Percentiles rank a stretch among this genome's conserved stretches.
Evolutionary conservation across 2,113 vertebrate genomes (phyloP).

Genomic region (Chionis minor): DNA sequence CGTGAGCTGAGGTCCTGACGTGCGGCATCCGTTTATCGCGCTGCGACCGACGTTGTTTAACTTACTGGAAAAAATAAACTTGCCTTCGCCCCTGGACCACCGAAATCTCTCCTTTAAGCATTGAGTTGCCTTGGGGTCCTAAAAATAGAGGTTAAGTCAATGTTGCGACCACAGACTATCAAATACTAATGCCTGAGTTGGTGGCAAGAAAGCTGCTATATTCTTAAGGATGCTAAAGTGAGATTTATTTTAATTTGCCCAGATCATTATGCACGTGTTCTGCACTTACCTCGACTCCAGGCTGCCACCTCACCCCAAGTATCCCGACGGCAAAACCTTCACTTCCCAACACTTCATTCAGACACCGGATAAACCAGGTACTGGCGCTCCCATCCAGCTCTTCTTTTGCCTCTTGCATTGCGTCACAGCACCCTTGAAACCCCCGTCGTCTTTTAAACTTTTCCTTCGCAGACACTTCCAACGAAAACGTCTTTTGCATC

Average conservation of each 20-base stretch:
- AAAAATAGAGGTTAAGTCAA: background rate
- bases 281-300: constrained; percentile 96
- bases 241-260: background rate
- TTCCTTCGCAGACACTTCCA: constrained; percentile 81
- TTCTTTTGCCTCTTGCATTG: background rate
- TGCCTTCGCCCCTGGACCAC: no score
- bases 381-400: background rate
- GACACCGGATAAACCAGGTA: constrained; percentile 93
- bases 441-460: background rate
- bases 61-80: background rate
- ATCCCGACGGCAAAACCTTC: constrained; percentile 95
- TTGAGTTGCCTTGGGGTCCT: background rate
- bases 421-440: background rate
- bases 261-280: constrained; percentile 95
- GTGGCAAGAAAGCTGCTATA: accelerated
- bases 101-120: background rate
- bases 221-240: accelerated
- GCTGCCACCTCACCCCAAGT: constrained; percentile 93
- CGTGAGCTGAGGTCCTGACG: background rate
- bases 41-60: background rate
- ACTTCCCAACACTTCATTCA: constrained; percentile 95
- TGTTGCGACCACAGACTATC: accelerated
- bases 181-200: accelerated
- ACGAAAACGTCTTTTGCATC: constrained; percentile 93
- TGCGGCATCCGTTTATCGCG: background rate